Conservation (phyloP, 2,113 vertebrate species). For the Anthoscopus minutus region DNA sequence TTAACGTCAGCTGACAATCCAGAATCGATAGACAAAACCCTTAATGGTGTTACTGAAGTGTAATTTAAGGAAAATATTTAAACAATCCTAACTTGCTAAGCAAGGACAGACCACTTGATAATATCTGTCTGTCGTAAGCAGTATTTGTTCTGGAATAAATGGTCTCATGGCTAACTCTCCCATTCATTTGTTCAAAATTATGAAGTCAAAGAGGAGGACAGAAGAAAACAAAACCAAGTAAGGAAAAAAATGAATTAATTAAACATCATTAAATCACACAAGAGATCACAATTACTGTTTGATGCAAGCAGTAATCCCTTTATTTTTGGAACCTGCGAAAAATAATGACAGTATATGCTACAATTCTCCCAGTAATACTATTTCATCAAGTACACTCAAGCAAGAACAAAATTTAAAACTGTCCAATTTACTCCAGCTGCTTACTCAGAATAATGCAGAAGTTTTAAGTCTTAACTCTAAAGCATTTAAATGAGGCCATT, state of each 20-base stretch:
- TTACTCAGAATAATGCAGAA: neutral
- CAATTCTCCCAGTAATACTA: neutral
- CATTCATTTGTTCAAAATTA: neutral
- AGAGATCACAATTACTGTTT: neutral
- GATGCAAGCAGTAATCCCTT: neutral
- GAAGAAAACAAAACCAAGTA: neutral
- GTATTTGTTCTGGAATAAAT: neutral
- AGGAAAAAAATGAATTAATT: neutral
- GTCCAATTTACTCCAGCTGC: neutral
- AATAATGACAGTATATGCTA: neutral
- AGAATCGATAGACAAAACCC: neutral
- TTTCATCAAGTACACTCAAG: neutral
- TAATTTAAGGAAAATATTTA: neutral
- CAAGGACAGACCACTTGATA: neutral
- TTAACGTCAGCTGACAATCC: neutral
- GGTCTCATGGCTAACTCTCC: neutral
- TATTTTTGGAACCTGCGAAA: neutral
- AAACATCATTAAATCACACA: neutral
- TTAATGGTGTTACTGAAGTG: neutral
- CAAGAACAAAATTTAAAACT: neutral
- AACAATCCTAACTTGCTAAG: neutral
- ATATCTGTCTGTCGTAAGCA: neutral
- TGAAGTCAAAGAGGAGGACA: neutral
- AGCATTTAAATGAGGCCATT: neutral
- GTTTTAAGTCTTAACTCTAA: neutral